phyloP scores from a whole-genome alignment of 2,888 invertebrate genomes.

The Sialis fuliginosa region DNA sequence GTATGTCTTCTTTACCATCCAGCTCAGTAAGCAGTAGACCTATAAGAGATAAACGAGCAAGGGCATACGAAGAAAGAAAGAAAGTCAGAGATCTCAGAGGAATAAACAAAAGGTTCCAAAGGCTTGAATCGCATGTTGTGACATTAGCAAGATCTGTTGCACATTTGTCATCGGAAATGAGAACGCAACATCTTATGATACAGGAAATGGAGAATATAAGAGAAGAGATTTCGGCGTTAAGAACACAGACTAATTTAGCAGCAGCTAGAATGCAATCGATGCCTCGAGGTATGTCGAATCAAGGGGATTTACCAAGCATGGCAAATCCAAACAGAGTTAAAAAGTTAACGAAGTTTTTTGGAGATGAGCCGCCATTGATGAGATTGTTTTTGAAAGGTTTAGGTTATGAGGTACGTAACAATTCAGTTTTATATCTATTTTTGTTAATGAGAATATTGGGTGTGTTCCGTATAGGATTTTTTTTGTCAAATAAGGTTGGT shows the following conservation, averaged over 20 bases:
- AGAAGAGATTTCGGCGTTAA: slow-evolving; percentile 59
- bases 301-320: slow-evolving; percentile 47
- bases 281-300: slow-evolving; percentile 30
- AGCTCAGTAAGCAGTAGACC: slow-evolving; percentile 68
- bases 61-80: slow-evolving; percentile 52
- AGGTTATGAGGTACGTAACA: slow-evolving; percentile 62
- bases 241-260: slow-evolving; percentile 45
- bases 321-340: slow-evolving; percentile 77
- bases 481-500: too few species aligned
- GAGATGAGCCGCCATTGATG: slow-evolving; percentile 80
- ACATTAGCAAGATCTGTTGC: slow-evolving; percentile 80
- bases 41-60: slow-evolving; percentile 48
- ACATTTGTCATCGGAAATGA: slow-evolving; percentile 79
- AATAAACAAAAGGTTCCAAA: slow-evolving; percentile 73
- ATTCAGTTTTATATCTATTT: neutral
- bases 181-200: slow-evolving; percentile 74
- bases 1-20: slow-evolving; percentile 67
- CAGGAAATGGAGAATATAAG: slow-evolving; percentile 80
- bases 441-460: neutral
- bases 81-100: slow-evolving; percentile 58
- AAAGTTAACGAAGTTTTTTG: slow-evolving; percentile 84
- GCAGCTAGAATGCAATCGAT: slow-evolving; percentile 48
- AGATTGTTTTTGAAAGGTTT: slow-evolving; percentile 77
- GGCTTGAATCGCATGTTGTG: slow-evolving; percentile 80
- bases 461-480: too few species aligned